Conservation (phyloP, 2,113 vertebrate species). For the Glaucidium brasilianum region DNA sequence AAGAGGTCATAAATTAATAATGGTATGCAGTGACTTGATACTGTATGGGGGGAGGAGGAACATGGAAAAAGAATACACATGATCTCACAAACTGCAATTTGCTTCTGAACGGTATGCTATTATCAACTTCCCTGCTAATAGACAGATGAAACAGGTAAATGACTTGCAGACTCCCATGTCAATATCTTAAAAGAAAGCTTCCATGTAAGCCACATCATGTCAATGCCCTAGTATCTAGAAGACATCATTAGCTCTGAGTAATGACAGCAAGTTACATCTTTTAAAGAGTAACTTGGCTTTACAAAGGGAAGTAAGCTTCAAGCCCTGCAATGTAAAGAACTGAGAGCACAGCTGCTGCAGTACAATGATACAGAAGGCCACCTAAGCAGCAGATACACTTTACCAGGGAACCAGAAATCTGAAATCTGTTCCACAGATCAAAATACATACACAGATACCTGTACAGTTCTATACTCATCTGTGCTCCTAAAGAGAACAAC, state of each 20-base stretch:
- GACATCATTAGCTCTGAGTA: background rate
- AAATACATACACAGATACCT: background rate
- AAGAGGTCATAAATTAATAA: conserved; percentile 49
- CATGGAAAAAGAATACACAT: background rate
- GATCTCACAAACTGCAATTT: background rate
- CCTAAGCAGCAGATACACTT: background rate
- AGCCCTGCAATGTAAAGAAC: background rate
- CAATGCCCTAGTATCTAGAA: background rate
- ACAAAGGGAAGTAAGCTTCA: background rate
- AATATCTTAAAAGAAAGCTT: background rate
- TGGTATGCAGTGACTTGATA: background rate
- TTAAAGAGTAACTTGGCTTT: background rate
- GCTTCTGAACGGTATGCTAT: background rate
- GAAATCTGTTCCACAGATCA: background rate
- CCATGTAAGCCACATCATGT: background rate
- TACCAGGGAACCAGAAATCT: background rate
- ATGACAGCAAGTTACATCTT: background rate
- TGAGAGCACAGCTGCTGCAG: background rate
- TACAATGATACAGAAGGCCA: background rate
- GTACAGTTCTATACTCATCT: background rate
- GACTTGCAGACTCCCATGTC: background rate
- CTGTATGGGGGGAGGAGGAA: background rate
- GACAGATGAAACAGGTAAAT: background rate
- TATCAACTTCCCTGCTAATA: background rate
- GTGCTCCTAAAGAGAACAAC: background rate